Evolutionary conservation across 30 jellyfish, hydroid and myxozoan genomes (phyloP), one percentile per base, ranked within the genome.

Genomic region (Chrysaora quinquecirrha): DNA sequence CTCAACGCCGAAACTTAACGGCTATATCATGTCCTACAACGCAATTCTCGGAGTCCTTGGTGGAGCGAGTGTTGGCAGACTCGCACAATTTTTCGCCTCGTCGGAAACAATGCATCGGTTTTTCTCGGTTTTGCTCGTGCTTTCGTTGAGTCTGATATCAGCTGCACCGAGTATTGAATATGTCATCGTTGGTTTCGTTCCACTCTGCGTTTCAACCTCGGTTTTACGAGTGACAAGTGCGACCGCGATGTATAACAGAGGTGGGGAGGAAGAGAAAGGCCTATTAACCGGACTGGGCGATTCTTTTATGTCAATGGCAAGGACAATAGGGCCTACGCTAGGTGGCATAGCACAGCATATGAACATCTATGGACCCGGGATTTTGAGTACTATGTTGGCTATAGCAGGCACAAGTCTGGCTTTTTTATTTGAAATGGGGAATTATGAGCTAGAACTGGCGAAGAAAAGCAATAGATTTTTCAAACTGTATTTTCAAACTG

Each of bases 301-400:
- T 60, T 88, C 99, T 0, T 76, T 87, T 19, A 75, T 95, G 83
- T 83, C 99, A 10, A 66, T 94, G 84, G 93, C 97, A 29, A 71
- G 99, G 49, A 95, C 88, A 76, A 24, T 88, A 0, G 99, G 90
- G 30, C 99, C 99, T 18, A 94, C 95, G 1, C 70, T 94, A 7
- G 99, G 94, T 20, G 99, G 99, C 0, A 83, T 76, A 60, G 89
- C 92, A 0, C 97, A 87, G 75, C 97, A 94, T 31, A 28, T 78
- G 22, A 85, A 83, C 64, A 22, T 82, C 31, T 87, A 87, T 52
- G 99, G 96, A 20, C 97, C 99, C 6, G 99, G 99, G 4, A 64
- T 83, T 25, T 76, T 75, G 20, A 87, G 93, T 34, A 48, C 94
- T 29, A n/a, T 70, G 0, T 60, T 90, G 4, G 97, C 97, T 16